Evolutionary conservation across 2,797 vertebrate genomes (phyloP).

Genomic region (Xyrichtys novacula): DNA sequence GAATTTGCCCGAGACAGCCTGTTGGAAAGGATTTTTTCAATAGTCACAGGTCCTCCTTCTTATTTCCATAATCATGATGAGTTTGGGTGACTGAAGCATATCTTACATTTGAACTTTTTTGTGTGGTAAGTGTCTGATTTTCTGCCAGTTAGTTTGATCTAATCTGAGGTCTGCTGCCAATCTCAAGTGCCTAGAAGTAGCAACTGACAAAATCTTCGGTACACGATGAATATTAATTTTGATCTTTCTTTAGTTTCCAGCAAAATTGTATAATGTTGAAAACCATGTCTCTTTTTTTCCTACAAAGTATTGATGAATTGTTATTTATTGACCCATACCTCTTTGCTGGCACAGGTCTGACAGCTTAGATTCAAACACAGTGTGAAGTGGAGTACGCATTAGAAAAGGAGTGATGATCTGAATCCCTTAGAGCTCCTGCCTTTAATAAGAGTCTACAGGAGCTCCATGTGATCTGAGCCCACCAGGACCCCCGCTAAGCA

Average conservation of each 20-base stretch:
- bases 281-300: no score
- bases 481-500: slow-evolving; percentile 51
- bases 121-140: background rate
- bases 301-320: slow-evolving; percentile 15
- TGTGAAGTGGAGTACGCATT: slow-evolving; percentile 25
- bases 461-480: slow-evolving; percentile 60
- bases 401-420: slow-evolving; percentile 45
- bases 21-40: slow-evolving; percentile 8
- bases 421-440: slow-evolving; percentile 61
- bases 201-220: slow-evolving; percentile 9
- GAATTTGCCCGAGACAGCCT: slow-evolving; percentile 1
- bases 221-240: background rate
- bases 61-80: slow-evolving; percentile 5
- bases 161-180: background rate
- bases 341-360: slow-evolving; percentile 16
- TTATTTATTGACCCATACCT: slow-evolving; percentile 40
- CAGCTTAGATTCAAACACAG: slow-evolving; percentile 25
- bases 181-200: background rate
- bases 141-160: slow-evolving; percentile 1
- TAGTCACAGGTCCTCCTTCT: slow-evolving; percentile 6
- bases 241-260: background rate
- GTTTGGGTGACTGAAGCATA: background rate
- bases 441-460: slow-evolving; percentile 70
- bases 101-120: slow-evolving; percentile 18
- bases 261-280: no score